Base-by-base conservation (phyloP, 2,113 vertebrate species). In the Pteropus alecto region DNA sequence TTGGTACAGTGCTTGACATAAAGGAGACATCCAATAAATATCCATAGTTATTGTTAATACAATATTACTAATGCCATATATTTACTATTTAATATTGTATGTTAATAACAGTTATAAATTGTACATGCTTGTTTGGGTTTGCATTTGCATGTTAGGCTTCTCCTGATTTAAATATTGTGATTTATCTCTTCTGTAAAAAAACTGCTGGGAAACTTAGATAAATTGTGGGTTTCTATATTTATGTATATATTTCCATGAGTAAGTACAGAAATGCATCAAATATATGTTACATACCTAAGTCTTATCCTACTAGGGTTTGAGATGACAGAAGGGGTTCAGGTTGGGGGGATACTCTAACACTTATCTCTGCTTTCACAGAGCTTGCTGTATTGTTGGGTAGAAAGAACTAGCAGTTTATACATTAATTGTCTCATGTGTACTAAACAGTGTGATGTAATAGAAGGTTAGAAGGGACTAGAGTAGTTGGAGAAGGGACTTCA, bases 221-320 rank as follows among this genome's bases (percentile, higher is more conserved):
- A 58, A 94, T 48, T 56, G 16, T 48, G 12, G 16, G 18, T 87
- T 96, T 96, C 51, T 93, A 60, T 79, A 84, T 92, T 86, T 61
- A 73, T 78, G 73, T 30, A 4, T 76, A 33, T 92, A 48, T 67
- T 79, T 83, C 46, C 21, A 78, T 67, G 28, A 93, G 28, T 86
- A 86, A 79, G 58, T 87, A 46, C 24, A 96, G 81, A 95, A 92
- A 88, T 78, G 33, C 93, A 84, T 15, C n/a, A 90, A 81, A 86
- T 73, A 11, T 38, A 16, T 65, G 6, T 79, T 87, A 76, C 74
- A 70, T 90, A 56, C 54, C 43, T 71, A 67, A 63, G 18, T 94
- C 38, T 65, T 90, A 2, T 84, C 24, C 21, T 74, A 30, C 11
- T 74, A 48, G 58, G n/a, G 1, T 73, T 94, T 56, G 61, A 76